A percentile compares a stretch with the other conserved stretches of the same genome.
phyloP scores from a whole-genome alignment of 2,797 vertebrate species.

The Mormyrus proboscirostris region DNA sequence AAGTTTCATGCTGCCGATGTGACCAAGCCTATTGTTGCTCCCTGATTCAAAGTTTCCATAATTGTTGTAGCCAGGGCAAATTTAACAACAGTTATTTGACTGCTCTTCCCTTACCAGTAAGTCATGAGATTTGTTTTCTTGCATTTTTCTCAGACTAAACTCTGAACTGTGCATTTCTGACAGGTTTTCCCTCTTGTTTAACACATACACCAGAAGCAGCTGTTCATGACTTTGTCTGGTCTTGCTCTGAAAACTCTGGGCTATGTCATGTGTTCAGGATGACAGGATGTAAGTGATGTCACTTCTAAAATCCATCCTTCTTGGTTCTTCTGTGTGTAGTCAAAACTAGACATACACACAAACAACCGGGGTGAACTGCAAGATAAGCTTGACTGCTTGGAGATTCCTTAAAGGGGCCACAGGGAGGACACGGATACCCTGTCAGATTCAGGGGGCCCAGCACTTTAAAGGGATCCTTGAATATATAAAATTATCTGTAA shows the following conservation, averaged over 20 bases:
- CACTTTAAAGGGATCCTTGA: background rate
- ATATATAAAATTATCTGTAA: background rate
- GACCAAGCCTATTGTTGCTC: background rate
- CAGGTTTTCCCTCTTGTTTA: constrained; percentile 26
- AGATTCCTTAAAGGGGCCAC: background rate
- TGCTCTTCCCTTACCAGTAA: constrained; percentile 5
- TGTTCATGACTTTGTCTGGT: constrained; percentile 33
- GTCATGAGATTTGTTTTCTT: background rate
- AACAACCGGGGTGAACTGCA: background rate
- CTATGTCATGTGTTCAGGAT: background rate
- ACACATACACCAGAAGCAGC: constrained; percentile 47
- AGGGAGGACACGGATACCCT: background rate
- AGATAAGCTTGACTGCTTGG: background rate
- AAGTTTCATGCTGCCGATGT: background rate
- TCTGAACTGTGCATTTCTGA: constrained; percentile 1
- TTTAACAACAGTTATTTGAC: background rate
- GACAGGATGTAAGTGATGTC: background rate
- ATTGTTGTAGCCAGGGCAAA: background rate
- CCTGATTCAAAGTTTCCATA: background rate
- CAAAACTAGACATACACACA: background rate
- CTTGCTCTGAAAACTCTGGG: background rate
- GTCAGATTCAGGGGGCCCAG: background rate
- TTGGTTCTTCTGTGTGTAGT: background rate
- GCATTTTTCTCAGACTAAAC: background rate
- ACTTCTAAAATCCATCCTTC: background rate